These are phyloP conservation scores for Trinectes maculatus DNA, from an alignment of 2,113 vertebrate genomes.

Conservation along the genomic window DNA sequence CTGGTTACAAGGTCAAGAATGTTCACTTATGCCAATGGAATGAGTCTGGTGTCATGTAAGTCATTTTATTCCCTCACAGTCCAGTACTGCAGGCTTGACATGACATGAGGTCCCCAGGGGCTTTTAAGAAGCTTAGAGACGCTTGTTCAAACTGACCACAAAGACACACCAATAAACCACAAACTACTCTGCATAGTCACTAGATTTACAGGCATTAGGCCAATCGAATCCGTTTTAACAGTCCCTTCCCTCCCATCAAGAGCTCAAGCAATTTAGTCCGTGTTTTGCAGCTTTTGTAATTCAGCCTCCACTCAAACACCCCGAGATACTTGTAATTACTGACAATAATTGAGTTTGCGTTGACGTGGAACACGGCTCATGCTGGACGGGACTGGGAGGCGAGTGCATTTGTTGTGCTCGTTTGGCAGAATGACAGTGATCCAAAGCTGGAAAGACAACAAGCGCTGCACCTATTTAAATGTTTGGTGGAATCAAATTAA, in stretches of 20 bases:
- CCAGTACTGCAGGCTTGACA: not conserved
- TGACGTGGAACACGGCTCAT: constrained; percentile 58
- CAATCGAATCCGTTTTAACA: constrained; percentile 86
- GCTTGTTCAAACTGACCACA: constrained; percentile 55
- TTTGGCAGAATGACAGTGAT: constrained; percentile 78
- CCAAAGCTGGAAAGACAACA: constrained; percentile 79
- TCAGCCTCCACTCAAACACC: constrained; percentile 78
- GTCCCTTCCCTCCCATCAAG: constrained; percentile 86
- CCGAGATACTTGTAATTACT: constrained; percentile 80
- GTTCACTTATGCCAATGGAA: not conserved
- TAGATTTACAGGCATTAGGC: constrained; percentile 66
- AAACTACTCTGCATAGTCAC: constrained; percentile 74
- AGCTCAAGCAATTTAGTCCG: constrained; percentile 84
- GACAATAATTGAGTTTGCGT: constrained; percentile 79
- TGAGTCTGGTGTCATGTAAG: not conserved
- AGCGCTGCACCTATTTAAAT: constrained; percentile 73
- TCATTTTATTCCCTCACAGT: not conserved
- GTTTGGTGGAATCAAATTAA: constrained; percentile 75
- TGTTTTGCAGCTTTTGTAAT: constrained; percentile 82
- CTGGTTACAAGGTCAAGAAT: not conserved
- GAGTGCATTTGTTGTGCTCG: constrained; percentile 65
- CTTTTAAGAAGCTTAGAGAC: not conserved
- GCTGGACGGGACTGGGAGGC: constrained; percentile 54
- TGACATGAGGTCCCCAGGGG: not conserved
- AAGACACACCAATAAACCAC: constrained; percentile 80